Evolutionary conservation across 1,140 invertebrate species (phyloP).

Genomic region (Papilio polyxenes): DNA sequence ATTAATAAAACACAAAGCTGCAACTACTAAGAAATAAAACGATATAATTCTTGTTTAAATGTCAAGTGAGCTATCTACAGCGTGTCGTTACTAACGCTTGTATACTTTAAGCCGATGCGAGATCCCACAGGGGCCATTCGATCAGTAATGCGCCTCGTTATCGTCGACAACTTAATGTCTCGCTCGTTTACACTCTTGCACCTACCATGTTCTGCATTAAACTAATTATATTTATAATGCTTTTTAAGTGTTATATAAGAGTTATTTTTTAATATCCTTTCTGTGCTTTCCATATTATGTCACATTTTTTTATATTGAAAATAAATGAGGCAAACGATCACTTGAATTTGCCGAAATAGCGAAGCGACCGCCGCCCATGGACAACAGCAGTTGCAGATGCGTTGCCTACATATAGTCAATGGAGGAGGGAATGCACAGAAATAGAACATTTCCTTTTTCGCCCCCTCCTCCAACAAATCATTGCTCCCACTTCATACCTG

Average conservation of each 20-base stretch:
- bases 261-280: background rate
- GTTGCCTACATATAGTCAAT: too few relatives aligned
- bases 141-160: constrained; percentile 29
- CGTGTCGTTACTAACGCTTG: constrained; percentile 3
- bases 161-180: constrained; percentile 23
- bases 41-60: background rate
- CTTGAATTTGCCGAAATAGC: too few relatives aligned
- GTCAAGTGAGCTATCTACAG: background rate
- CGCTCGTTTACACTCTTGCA: background rate
- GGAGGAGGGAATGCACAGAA: too few relatives aligned
- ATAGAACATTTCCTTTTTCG: too few relatives aligned
- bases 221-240: background rate
- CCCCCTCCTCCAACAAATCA: too few relatives aligned
- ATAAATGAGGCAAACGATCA: too few relatives aligned
- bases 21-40: background rate
- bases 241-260: background rate
- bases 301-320: too few relatives aligned
- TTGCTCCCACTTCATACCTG: too few relatives aligned
- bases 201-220: background rate
- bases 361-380: too few relatives aligned
- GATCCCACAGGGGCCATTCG: constrained; percentile 15
- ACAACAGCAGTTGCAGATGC: too few relatives aligned
- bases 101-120: constrained; percentile 7
- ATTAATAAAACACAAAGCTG: too few relatives aligned
- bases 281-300: background rate